Conservation (phyloP, 1,140 invertebrate species). For the Aphaenogaster floridana region DNA sequence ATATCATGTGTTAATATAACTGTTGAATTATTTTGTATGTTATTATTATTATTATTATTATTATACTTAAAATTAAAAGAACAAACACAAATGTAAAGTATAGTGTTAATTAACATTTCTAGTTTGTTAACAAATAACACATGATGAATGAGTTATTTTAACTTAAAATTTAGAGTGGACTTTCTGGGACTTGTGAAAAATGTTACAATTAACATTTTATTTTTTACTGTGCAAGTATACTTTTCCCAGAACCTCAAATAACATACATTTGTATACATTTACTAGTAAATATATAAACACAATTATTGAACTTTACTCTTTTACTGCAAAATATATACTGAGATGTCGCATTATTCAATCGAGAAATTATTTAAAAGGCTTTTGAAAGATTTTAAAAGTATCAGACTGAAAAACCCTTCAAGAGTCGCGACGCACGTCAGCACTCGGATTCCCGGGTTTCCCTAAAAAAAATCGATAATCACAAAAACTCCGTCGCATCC, state of each 20-base stretch:
- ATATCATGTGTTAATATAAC: too few relatives aligned
- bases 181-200: too few relatives aligned
- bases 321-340: not conserved
- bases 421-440: not conserved
- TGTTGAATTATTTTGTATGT: too few relatives aligned
- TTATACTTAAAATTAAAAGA: too few relatives aligned
- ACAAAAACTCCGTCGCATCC: not conserved
- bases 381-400: not conserved
- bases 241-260: not conserved
- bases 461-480: not conserved
- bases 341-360: not conserved
- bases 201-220: too few relatives aligned
- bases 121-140: too few relatives aligned
- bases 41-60: too few relatives aligned
- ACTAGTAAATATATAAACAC: not conserved
- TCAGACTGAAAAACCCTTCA: not conserved
- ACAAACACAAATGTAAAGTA: too few relatives aligned
- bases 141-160: too few relatives aligned
- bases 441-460: not conserved
- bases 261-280: not conserved
- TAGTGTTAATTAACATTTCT: too few relatives aligned
- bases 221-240: too few relatives aligned
- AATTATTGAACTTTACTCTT: constrained; percentile 9
- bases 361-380: not conserved
- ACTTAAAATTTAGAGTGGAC: too few relatives aligned